phyloP scores from a whole-genome alignment of 2,888 invertebrate genomes.

The Hydroisotoma schaefferi region DNA sequence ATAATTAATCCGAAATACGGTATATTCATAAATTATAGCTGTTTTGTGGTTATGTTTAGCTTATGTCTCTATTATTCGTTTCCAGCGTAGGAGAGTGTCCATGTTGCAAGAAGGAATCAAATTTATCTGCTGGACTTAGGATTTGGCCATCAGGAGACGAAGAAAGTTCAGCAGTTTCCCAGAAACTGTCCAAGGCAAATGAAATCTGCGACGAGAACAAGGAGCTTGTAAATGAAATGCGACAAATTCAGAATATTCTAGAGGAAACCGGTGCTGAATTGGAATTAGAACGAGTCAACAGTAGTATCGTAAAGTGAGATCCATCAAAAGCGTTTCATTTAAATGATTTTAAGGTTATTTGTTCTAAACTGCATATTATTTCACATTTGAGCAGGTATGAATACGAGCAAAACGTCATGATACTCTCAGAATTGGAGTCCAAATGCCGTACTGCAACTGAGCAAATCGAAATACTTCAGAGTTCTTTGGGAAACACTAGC shows the following conservation, averaged over 20 bases:
- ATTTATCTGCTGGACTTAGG: not conserved
- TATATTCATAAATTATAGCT: not conserved
- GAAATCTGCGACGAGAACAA: not conserved
- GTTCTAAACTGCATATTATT: too few species aligned
- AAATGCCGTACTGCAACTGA: too few species aligned
- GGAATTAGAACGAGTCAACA: not conserved
- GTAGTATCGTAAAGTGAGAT: not conserved
- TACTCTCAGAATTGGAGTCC: too few species aligned
- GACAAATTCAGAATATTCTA: not conserved
- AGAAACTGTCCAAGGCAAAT: constrained; percentile 1
- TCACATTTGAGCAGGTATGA: too few species aligned
- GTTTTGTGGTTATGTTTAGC: not conserved
- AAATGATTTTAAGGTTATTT: too few species aligned
- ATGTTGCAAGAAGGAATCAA: not conserved
- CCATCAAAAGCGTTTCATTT: too few species aligned
- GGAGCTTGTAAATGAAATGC: not conserved
- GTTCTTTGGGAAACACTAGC: too few species aligned
- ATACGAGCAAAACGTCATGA: too few species aligned
- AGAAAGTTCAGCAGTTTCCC: not conserved
- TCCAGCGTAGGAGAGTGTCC: not conserved
- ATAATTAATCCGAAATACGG: too few species aligned
- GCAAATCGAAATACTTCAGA: too few species aligned
- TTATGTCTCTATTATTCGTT: not conserved
- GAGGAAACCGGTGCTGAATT: constrained; percentile 1
- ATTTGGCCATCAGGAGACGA: constrained; percentile 10